phyloP scores from a whole-genome alignment of 2,113 vertebrate genomes.

The Eira barbara region DNA sequence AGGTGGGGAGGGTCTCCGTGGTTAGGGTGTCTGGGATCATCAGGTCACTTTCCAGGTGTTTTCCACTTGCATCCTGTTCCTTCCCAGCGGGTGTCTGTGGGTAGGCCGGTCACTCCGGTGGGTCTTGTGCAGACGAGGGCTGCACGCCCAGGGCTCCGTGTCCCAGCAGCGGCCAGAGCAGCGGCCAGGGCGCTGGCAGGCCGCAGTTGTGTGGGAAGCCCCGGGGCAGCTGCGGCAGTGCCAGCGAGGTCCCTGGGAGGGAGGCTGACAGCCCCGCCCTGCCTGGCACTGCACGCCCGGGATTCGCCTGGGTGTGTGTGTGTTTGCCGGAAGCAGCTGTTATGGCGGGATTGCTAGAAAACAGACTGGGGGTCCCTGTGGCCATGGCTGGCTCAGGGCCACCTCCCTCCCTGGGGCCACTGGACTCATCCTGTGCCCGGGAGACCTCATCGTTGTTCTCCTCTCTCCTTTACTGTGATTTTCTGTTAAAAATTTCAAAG shows the following conservation, averaged over 20 bases:
- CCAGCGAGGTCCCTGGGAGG: background rate
- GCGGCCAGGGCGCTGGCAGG: background rate
- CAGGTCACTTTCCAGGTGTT: background rate
- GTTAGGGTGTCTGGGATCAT: background rate
- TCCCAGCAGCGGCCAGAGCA: background rate
- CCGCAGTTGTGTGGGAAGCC: accelerated
- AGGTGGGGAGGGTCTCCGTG: too few species aligned
- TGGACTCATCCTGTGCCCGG: accelerated
- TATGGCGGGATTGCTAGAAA: background rate
- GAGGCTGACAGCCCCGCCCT: accelerated
- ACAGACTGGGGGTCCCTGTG: accelerated
- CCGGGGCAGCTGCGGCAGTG: accelerated
- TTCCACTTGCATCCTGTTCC: background rate
- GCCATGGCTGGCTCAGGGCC: background rate
- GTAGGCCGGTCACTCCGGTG: background rate
- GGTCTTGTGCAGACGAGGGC: too few species aligned
- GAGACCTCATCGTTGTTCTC: background rate
- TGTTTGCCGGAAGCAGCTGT: background rate
- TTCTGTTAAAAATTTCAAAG: background rate
- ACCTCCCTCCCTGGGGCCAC: accelerated
- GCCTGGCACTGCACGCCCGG: accelerated
- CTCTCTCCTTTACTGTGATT: background rate
- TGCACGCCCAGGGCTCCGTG: background rate
- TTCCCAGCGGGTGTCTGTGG: background rate
- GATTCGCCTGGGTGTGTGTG: accelerated